A percentile compares a stretch with the other conserved stretches of the same genome.
These are phyloP conservation scores for Corbicula japonica DNA, from an alignment of 2,888 invertebrate species.

Conservation along the genomic window DNA sequence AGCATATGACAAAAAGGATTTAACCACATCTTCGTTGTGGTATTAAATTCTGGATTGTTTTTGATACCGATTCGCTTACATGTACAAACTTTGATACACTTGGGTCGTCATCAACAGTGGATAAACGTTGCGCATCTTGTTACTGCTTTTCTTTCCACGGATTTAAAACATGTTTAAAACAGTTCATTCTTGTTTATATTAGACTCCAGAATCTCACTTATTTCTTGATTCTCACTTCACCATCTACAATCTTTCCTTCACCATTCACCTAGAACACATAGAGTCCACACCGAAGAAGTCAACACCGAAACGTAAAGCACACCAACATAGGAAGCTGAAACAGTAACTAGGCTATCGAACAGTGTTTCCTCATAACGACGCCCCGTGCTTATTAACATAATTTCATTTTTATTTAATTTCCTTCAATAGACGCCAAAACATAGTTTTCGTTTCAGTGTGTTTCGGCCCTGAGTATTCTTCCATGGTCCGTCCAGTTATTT, in stretches of 20 bases:
- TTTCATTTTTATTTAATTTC: not conserved
- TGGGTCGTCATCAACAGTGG: not conserved
- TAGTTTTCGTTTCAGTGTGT: not conserved
- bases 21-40: no score
- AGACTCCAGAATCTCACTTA: not conserved
- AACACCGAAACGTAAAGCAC: slow-evolving; percentile 33
- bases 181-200: not conserved
- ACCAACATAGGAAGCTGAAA: slow-evolving; percentile 22
- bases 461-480: slow-evolving; percentile 12
- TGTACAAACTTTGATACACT: no score
- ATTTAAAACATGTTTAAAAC: not conserved
- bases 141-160: not conserved
- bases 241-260: not conserved
- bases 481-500: slow-evolving; percentile 9
- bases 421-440: not conserved
- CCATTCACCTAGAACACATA: slow-evolving; percentile 16
- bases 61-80: no score
- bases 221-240: not conserved
- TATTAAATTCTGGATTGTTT: no score
- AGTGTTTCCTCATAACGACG: not conserved
- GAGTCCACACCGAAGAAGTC: not conserved
- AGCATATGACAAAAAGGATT: no score
- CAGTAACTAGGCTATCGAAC: not conserved
- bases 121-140: not conserved
- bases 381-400: not conserved